These are phyloP conservation scores for Acanthoscelides obtectus DNA, from an alignment of 2,888 invertebrate genomes.

Conservation along the genomic window DNA sequence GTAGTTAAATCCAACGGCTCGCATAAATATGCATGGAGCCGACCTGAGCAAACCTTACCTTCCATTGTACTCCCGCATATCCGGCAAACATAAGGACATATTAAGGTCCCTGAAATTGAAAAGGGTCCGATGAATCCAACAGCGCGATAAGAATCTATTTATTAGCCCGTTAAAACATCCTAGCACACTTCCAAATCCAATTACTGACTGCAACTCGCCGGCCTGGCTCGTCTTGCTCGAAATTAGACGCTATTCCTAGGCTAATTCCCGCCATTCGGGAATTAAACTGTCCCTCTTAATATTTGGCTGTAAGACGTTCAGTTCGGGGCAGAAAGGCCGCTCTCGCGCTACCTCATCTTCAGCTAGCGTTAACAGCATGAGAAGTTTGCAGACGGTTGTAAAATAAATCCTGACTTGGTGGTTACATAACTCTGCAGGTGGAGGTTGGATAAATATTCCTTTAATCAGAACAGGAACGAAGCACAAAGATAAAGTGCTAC, in stretches of 20 bases:
- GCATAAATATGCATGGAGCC: background rate
- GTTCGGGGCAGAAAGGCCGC: background rate
- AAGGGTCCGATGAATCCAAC: conserved; percentile 25
- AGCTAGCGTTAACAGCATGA: background rate
- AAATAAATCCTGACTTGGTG: background rate
- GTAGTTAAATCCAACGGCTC: background rate
- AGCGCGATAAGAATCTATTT: conserved; percentile 40
- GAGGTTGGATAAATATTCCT: background rate
- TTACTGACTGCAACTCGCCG: conserved; percentile 38
- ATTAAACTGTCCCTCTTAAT: conserved; percentile 32
- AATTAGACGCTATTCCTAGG: conserved; percentile 42
- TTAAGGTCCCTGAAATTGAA: conserved; percentile 7
- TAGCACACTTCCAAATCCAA: conserved; percentile 41
- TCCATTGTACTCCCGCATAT: background rate
- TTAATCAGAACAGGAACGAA: too few relatives aligned
- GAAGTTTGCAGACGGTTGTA: background rate
- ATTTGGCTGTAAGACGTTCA: background rate
- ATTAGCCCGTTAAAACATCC: conserved; percentile 36
- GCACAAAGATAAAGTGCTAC: too few relatives aligned
- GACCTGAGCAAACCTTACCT: background rate
- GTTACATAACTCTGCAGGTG: background rate
- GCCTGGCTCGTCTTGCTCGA: conserved; percentile 34
- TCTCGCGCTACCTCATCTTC: background rate
- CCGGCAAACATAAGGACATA: background rate
- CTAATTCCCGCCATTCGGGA: conserved; percentile 33